phyloP scores from a whole-genome alignment of 1,140 invertebrate genomes.

The Muscidifurax raptorellus region DNA sequence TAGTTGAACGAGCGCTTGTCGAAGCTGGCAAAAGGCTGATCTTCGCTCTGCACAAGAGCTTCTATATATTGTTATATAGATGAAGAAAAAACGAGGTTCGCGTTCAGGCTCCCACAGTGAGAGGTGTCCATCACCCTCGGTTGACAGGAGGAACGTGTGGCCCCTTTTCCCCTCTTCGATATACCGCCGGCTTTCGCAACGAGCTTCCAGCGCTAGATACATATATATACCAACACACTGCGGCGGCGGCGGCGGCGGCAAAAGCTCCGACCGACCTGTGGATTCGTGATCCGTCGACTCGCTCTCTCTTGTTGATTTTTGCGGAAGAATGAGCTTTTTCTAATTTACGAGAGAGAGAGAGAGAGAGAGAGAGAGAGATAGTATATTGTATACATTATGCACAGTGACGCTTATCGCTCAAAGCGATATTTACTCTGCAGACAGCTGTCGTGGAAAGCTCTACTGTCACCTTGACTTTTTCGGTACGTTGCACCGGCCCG shows the following conservation, averaged over 20 bases:
- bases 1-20: no score
- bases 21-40: neutral
- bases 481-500: neutral
- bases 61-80: neutral
- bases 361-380: no score
- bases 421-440: no score
- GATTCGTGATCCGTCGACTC: neutral
- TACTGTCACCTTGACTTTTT: neutral
- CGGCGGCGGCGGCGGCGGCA: no score
- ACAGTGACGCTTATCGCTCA: no score
- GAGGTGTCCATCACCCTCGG: constrained; percentile 74
- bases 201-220: constrained; percentile 55
- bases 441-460: neutral
- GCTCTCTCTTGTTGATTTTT: neutral
- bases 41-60: neutral
- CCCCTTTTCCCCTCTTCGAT: constrained; percentile 55
- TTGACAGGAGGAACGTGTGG: constrained; percentile 74
- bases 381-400: no score
- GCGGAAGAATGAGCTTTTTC: neutral
- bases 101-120: constrained; percentile 68
- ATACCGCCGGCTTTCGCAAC: constrained; percentile 58
- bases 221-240: neutral
- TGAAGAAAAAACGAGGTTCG: neutral
- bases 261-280: neutral
- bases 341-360: no score